Percentiles rank a stretch among this genome's conserved stretches.
Evolutionary conservation across 2,113 vertebrate species (phyloP).

Genomic region (Myotis brandtii): DNA sequence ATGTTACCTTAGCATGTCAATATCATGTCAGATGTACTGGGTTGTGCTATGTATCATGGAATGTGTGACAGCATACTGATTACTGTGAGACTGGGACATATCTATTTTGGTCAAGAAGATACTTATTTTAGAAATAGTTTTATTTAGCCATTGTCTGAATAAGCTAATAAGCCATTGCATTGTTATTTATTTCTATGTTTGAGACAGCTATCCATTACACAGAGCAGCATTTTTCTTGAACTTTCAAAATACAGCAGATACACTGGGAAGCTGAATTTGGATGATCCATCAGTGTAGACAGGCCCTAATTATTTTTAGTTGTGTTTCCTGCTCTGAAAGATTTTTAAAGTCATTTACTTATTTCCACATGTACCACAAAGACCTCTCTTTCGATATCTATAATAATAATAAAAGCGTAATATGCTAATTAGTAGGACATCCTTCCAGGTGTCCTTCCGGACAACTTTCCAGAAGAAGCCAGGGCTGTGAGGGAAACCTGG

Average conservation of each 20-base stretch:
- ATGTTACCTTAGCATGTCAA: background rate
- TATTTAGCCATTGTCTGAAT: background rate
- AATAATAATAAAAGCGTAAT: no score
- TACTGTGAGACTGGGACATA: background rate
- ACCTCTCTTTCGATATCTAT: background rate
- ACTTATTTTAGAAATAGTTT: conserved; percentile 47
- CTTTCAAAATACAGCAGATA: background rate
- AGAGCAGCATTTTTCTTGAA: conserved; percentile 43
- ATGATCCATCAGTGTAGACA: background rate
- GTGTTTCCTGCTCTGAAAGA: background rate
- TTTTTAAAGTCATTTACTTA: conserved; percentile 24
- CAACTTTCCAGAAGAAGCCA: no score
- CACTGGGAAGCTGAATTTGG: background rate
- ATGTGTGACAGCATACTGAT: background rate
- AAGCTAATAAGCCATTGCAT: background rate
- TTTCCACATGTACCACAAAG: background rate
- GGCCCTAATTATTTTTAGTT: conserved; percentile 26
- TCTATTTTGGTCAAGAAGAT: background rate
- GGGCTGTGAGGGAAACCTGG: no score
- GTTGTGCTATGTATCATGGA: background rate
- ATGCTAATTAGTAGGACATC: no score
- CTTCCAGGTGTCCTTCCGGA: no score
- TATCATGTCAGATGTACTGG: background rate
- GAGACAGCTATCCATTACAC: background rate
- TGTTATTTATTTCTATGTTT: conserved; percentile 41